Base-by-base conservation (phyloP, 2,113 vertebrate species). In the Anser brachyrhynchus region DNA sequence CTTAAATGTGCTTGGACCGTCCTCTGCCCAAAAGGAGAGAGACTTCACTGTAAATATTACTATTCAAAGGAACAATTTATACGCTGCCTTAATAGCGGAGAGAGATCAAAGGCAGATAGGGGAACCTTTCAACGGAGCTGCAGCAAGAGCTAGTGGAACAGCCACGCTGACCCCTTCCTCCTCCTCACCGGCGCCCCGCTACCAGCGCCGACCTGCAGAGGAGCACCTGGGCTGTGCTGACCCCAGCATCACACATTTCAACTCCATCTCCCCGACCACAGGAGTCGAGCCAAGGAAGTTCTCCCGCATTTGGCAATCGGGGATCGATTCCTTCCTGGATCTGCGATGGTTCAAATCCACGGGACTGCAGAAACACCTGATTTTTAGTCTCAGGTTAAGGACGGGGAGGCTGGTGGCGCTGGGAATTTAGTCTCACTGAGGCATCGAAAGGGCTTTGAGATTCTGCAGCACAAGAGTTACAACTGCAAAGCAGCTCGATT, bases 201-300 rank as follows among this genome's bases (percentile, higher is more conserved):
- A 6, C 0, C 71, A 39, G 9, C 0, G 6, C 25, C 8, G 14
- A 7, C 1, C 0, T 1, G 9, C 20, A 31, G 49, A 18, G 3
- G 2, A 13, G 22, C 72, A 13, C 21, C 54, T 3, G 3, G 39
- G 2, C 41, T 2, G 16, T 2, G 7, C 49, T 28, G 17, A 66
- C 2, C 41, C 58, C 3, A 1, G 6, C 41, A 3, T 3, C 28
- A 8, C n/a, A 3, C 55, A 4, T 20, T 46, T 14, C 35, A 13
- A 2, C 4, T 61, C 85, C 11, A 1, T 8, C 28, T 39, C n/a
- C 37, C 44, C 35, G 0, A 21, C 18, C 44, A 21, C 12, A 12
- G 43, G 43, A 26, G 17, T 6, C 1, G 1, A 43, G 33, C 22
- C 4, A 2, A 54, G 65, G 46, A 77, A 46, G 35, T 28, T 25